Conservation (phyloP, 2,113 vertebrate genomes). For the Atherinomorus stipes region DNA sequence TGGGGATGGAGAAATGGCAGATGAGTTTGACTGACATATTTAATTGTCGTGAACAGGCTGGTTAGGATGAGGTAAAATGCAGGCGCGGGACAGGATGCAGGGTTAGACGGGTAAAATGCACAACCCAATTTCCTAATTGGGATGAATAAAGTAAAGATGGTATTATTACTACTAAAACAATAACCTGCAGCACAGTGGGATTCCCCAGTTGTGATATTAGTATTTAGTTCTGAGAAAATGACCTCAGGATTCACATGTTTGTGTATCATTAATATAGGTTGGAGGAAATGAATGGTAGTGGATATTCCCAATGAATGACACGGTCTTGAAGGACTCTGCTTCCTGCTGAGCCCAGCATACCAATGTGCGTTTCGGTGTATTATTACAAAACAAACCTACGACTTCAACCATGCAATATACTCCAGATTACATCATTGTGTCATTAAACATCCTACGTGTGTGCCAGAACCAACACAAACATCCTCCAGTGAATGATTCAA, state of each 20-base stretch:
- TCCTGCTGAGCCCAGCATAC: too few relatives aligned
- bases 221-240: not conserved
- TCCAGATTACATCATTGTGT: not conserved
- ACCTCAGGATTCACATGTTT: not conserved
- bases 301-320: slow-evolving; percentile 17
- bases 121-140: too few relatives aligned
- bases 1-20: too few relatives aligned
- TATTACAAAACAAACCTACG: not conserved
- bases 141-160: too few relatives aligned
- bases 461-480: not conserved
- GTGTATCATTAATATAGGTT: slow-evolving; percentile 46
- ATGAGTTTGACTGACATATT: too few relatives aligned
- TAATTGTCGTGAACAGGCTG: too few relatives aligned
- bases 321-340: too few relatives aligned
- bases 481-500: slow-evolving; percentile 14
- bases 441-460: not conserved
- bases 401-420: not conserved
- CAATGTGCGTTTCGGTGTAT: not conserved
- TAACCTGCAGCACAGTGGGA: not conserved
- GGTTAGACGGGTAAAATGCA: too few relatives aligned
- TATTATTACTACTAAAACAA: too few relatives aligned
- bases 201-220: not conserved
- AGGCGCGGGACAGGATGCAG: too few relatives aligned
- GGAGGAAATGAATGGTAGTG: slow-evolving; percentile 44
- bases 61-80: too few relatives aligned